Conservation (phyloP, 53 echinoderm and acorn worm species). For the Pentamera pediparva region DNA sequence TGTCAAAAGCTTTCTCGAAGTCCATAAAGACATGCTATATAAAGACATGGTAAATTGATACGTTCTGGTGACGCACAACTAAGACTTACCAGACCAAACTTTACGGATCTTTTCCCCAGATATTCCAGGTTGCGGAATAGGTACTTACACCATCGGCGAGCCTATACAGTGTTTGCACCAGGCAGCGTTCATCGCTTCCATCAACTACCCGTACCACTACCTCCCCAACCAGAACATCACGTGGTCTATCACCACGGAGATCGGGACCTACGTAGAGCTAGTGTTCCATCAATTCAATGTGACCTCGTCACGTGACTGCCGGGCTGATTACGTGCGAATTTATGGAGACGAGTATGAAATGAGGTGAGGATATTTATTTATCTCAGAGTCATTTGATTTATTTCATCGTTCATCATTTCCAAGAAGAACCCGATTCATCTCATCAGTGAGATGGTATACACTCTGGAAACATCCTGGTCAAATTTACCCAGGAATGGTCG, state of each 20-base stretch:
- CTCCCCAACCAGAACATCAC: conserved; percentile 38
- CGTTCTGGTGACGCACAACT: too few species aligned
- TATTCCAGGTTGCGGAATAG: conserved; percentile 75
- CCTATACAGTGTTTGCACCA: conserved; percentile 48
- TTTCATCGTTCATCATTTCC: too few species aligned
- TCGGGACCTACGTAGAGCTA: conserved; percentile 71
- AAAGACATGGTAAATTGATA: too few species aligned
- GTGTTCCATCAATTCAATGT: conserved; percentile 66
- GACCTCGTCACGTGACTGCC: background rate
- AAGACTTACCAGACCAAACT: too few species aligned
- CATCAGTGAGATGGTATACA: too few species aligned
- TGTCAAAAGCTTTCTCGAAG: too few species aligned
- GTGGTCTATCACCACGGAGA: conserved; percentile 61
- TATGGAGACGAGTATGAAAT: conserved; percentile 20
- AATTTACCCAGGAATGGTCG: too few species aligned
- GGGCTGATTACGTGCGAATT: conserved; percentile 17
- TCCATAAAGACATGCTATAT: too few species aligned
- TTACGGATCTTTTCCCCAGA: conserved; percentile 32
- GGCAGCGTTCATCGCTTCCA: conserved; percentile 68
- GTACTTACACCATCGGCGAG: conserved; percentile 49
- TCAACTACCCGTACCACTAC: conserved; percentile 61
- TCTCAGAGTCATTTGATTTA: too few species aligned
- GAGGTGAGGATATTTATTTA: background rate
- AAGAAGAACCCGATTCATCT: too few species aligned
- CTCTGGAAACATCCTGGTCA: too few species aligned